Evolutionary conservation across 2,888 invertebrate genomes (phyloP), one percentile per base, ranked within the genome.

Genomic region (Agonopterix heracliana): DNA sequence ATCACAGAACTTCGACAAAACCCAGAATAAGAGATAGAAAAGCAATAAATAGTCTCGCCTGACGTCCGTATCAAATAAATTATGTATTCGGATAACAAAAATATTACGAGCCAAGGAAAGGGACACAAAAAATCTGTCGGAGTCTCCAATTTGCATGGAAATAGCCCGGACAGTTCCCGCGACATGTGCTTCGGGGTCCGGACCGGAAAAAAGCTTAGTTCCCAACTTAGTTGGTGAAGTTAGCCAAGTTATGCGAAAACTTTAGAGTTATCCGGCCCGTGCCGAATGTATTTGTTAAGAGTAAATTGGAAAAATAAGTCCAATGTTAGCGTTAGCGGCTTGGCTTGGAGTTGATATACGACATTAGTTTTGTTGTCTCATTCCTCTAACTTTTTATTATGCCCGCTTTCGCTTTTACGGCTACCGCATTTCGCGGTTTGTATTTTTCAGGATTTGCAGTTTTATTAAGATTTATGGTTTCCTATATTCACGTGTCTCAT

Each of bases 141-240:
- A 17, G 9, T 43, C 36, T 17, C 52, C 63, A 71, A 82, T 82
- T 81, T 80, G 63, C 80, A 82, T 81, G 74, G 68, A 80, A 81
- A 82, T 81, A 68, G 68, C 11, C 38, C 4, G 41, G 41, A 11
- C 41, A 12, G 12, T 50, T 60, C 53, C 56, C 53, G 58, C 61
- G 69, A 73, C 78, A 78, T 78, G 71, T 77, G 78, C 73, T 64
- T 66, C 45, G 59, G 54, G 62, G 55, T 56, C 52, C 57, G 55
- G 11, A 43, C 47, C 34, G 42, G 14, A 41, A 38, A 46, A 46
- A 46, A 59, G 53, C 42, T 49, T 53, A 55, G 56, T 47, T 48
- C 54, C 53, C 53, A 55, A 57, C 52, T 53, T 53, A 41, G 26
- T 26, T 26, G 26, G 26, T 26, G 26, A 26, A 26, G 26, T 26